Evolutionary conservation across 2,797 vertebrate genomes (phyloP).

Genomic region (Acanthornis magna): DNA sequence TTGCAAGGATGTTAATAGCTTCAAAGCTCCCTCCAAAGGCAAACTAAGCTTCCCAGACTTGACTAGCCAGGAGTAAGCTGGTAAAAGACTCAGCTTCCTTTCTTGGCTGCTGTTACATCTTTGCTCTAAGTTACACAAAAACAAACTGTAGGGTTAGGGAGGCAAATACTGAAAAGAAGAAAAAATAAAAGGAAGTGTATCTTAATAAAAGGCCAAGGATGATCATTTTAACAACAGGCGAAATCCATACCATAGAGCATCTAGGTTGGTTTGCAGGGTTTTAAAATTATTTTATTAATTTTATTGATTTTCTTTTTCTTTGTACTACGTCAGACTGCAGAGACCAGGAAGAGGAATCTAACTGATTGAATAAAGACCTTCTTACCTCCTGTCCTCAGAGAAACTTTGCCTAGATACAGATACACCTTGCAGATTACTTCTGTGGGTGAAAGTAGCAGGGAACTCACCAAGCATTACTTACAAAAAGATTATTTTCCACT

Average conservation of each 20-base stretch:
- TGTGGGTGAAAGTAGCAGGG: not conserved
- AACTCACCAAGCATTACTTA: not conserved
- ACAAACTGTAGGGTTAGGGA: not conserved
- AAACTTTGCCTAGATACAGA: not conserved
- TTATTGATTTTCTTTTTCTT: not conserved
- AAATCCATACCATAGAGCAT: not conserved
- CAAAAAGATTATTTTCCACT: not conserved
- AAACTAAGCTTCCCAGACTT: slow-evolving; percentile 20
- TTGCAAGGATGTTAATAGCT: slow-evolving; percentile 59
- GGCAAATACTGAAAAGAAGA: not conserved
- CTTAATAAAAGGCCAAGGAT: not conserved
- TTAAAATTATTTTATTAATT: not conserved
- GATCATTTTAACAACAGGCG: not conserved
- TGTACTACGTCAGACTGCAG: not conserved
- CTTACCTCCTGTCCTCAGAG: not conserved
- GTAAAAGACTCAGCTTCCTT: not conserved
- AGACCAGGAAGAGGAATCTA: not conserved
- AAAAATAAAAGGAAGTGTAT: fast-evolving
- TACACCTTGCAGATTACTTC: not conserved
- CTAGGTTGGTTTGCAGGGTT: fast-evolving
- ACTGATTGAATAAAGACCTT: not conserved
- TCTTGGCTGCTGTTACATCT: not conserved
- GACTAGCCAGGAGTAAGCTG: not conserved
- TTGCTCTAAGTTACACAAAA: not conserved
- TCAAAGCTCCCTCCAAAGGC: slow-evolving; percentile 40